Base-by-base conservation (phyloP, 2,797 vertebrate genomes). In the Oophaga sylvatica region DNA sequence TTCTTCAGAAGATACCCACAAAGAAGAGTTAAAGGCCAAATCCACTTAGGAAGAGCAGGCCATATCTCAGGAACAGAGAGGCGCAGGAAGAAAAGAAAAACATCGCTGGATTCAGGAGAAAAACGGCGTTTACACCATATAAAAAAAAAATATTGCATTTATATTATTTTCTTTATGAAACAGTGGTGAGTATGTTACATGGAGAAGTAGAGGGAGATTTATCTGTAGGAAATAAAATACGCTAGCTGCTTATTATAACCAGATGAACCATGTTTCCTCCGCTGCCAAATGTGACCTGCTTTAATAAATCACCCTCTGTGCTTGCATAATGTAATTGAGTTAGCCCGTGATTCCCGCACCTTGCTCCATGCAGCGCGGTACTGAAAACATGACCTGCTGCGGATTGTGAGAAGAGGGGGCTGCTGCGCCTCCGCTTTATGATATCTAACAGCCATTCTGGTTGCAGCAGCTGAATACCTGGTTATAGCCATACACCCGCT, bases 401-500 rank as follows among this genome's bases (percentile, higher is more conserved):
- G 73, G 45, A 17, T 22, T 3, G 16, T n/a, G 60, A 35, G 57
- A 17, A 20, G 57, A 41, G 79, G 60, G 75, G 59, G 35, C 59
- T 60, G 78, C 31, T 48, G 78, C 29, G 79, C 13, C 79, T 62
- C 56, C 62, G 5, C 79, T 65, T 65, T 81, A n/a, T 22, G 45
- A 83, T 75, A 84, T 83, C 71, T 56, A 70, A 70, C 35, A 63
- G 22, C 63, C 63, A 53, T 59, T 29, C 68, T 65, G n/a, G 68
- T 41, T n/a, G 67, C 22, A 41, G 70, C 71, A 84, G 83, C 83
- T 62, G 70, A 76, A 63, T 77, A 63, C 71, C 83, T 84, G 71
- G 71, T 62, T 76, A 13, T 62, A 65, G 59, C 71, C 20, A 31
- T 19, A 84, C 16, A 75, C 41, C 82, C 71, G 82, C 82, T 73